phyloP scores from a whole-genome alignment of 2,113 vertebrate genomes.

The Hydropotes inermis region DNA sequence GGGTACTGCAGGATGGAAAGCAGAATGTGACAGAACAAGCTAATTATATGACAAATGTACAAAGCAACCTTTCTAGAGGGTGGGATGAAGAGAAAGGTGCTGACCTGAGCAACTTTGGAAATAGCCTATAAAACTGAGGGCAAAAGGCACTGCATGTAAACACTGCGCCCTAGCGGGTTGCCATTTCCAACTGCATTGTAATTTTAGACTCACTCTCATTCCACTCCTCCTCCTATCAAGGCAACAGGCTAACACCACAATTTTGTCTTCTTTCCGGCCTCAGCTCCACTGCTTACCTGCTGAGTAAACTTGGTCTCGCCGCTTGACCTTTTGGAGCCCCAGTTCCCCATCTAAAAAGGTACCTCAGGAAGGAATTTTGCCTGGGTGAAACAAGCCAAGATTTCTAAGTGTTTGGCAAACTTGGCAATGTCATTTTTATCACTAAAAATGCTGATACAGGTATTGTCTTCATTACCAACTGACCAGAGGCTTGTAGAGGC shows the following conservation, averaged over 20 bases:
- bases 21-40: neutral
- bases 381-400: neutral
- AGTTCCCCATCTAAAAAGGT: neutral
- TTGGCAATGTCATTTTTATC: neutral
- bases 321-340: neutral
- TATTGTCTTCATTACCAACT: neutral
- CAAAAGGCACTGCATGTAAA: neutral
- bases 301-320: neutral
- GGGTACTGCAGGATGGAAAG: neutral
- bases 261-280: neutral
- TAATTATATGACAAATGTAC: neutral
- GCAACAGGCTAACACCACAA: neutral
- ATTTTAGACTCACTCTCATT: neutral
- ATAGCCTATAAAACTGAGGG: neutral
- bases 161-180: neutral
- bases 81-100: neutral
- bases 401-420: neutral
- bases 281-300: neutral
- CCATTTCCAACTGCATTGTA: neutral
- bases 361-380: neutral
- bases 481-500: neutral
- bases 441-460: neutral
- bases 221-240: neutral
- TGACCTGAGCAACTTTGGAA: neutral
- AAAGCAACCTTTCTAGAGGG: neutral